Evolutionary conservation across 1,140 invertebrate genomes (phyloP), one percentile per base, ranked within the genome.

Genomic region (Linepithema humile): DNA sequence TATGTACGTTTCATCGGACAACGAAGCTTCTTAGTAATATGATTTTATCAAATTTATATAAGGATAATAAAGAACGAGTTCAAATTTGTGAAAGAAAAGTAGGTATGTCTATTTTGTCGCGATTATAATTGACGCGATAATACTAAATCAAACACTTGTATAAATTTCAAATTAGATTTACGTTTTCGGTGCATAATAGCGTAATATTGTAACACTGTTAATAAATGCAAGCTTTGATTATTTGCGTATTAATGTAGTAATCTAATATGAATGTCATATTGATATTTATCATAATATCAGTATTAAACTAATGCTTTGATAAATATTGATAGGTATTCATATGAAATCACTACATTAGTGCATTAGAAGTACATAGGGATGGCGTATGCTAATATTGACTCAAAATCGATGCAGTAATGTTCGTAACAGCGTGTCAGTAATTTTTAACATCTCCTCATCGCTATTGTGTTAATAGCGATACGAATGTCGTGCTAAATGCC

Each of bases 371-470:
- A n/a, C n/a, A n/a, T n/a, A n/a, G n/a, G n/a, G n/a, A n/a, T n/a
- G n/a, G n/a, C n/a, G n/a, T 20, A 6, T 20, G n/a, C 53, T 45
- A 62, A 60, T 59, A 57, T 6, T n/a, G 12, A 55, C n/a, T 38
- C n/a, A 55, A 53, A 57, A 57, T 23, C 1, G 48, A 53, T 12
- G 7, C 29, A 55, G n/a, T 59, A 43, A 26, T 43, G 35, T 20
- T 2, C 6, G 20, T 9, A 20, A 26, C 23, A 40, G 23, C 17
- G 23, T 40, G 43, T 1, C 17, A 12, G 12, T 32, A 17, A 60
- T 43, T 73, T 74, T 45, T 75, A 74, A 62, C 29, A 26, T 74
- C 43, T 1, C 29, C 26, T n/a, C n/a, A n/a, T 3, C 15, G n/a
- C 15, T 15, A 20, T 12, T 29, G 6, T 10, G 26, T n/a, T 74